These are phyloP conservation scores for Pagrus major DNA, from an alignment of 2,113 vertebrate genomes.

Conservation along the genomic window DNA sequence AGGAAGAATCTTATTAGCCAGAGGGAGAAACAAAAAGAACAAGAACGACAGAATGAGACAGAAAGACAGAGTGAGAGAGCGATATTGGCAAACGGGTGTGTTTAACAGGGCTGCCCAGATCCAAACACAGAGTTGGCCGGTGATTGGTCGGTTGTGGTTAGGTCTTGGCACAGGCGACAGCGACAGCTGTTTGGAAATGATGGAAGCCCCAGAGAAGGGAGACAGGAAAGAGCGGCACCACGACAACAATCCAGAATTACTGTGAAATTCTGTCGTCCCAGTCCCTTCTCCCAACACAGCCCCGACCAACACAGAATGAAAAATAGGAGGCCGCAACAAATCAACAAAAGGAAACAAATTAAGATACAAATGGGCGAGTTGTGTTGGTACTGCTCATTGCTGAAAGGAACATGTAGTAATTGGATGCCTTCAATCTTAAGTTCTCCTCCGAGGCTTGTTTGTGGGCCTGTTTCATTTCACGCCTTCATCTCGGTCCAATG, in stretches of 20 bases:
- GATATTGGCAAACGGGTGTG: conserved; percentile 65
- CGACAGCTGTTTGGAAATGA: conserved; percentile 84
- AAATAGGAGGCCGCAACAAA: conserved; percentile 61
- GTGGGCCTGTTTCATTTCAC: conserved; percentile 66
- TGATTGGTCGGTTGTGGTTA: conserved; percentile 75
- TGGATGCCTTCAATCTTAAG: conserved; percentile 70
- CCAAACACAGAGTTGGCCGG: conserved; percentile 72
- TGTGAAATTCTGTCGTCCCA: conserved; percentile 71
- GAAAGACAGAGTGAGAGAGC: conserved; percentile 34
- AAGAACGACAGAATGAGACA: conserved; percentile 61
- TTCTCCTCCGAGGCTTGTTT: conserved; percentile 70
- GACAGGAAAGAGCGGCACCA: conserved; percentile 50
- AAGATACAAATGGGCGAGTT: conserved; percentile 36
- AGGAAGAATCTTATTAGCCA: conserved; percentile 63
- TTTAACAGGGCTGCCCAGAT: conserved; percentile 70
- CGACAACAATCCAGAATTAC: conserved; percentile 69
- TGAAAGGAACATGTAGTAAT: conserved; percentile 71
- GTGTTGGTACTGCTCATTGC: conserved; percentile 36
- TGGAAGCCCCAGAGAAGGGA: conserved; percentile 76
- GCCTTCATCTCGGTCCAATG: conserved; percentile 62
- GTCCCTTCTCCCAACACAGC: conserved; percentile 63
- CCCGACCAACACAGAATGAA: conserved; percentile 44
- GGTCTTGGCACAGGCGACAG: conserved; percentile 70
- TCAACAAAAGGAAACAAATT: conserved; percentile 50
- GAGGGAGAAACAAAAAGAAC: conserved; percentile 45